phyloP scores from a whole-genome alignment of 2,888 invertebrate genomes.

The Nipponacmea schrenckii region DNA sequence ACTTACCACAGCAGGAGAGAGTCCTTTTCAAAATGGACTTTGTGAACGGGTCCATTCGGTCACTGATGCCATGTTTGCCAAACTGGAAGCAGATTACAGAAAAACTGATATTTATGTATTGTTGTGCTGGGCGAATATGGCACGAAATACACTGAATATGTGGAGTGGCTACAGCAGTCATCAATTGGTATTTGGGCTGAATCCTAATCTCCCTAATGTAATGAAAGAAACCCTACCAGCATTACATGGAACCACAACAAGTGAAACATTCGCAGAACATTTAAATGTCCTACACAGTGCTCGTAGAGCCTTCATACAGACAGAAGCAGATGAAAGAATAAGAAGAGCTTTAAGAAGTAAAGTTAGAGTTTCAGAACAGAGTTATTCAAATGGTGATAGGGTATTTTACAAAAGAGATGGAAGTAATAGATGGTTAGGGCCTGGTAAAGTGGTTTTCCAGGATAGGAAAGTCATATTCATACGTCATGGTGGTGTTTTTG shows the following conservation, averaged over 20 bases:
- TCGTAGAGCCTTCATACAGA: slow-evolving; percentile 14
- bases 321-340: neutral
- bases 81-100: no score
- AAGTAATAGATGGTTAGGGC: no score
- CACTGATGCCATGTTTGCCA: no score
- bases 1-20: slow-evolving; percentile 13
- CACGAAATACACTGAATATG: no score
- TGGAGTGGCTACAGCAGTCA: neutral
- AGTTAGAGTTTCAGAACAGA: no score
- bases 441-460: slow-evolving; percentile 30
- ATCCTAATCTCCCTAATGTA: neutral
- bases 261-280: slow-evolving; percentile 1
- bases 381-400: no score
- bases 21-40: no score
- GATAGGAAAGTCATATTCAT: slow-evolving; percentile 20
- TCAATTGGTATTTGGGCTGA: neutral
- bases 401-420: no score
- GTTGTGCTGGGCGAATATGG: no score
- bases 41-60: no score
- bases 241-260: neutral
- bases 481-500: neutral
- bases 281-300: neutral
- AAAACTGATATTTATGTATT: no score
- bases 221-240: neutral
- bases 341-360: neutral